Base-by-base conservation (phyloP, 92 coral and sea anemone species). In the Umimayanthus chanpuru region DNA sequence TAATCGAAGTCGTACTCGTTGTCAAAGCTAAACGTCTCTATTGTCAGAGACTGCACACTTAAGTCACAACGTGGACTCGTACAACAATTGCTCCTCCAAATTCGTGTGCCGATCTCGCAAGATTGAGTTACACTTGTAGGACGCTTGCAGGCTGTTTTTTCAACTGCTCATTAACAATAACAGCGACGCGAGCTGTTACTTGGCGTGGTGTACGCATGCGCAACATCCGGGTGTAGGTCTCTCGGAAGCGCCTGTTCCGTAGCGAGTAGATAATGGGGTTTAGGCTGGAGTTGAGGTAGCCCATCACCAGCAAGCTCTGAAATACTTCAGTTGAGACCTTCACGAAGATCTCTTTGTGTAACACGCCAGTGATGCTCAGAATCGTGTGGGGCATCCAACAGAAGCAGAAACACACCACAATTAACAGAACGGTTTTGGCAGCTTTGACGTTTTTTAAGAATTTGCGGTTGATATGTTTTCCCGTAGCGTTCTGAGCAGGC, bases 361-460 rank as follows among this genome's bases (percentile, higher is more conserved):
- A 47, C 4, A 64, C 81, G 9, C 88, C 81, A 5, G 85, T 86
- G 32, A 95, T 82, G 50, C 96, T 95, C 23, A 92, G 79, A 6
- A 86, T 41, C 2, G 96, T 95, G 82, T 89, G 91, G 0, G 98
- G 98, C 89, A 95, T 93, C 98, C 98, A 95, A 26, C 98, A 95
- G 68, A 95, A 68, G 16, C 93, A 92, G 84, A 93, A 95, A 14
- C 94, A 85, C 38, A 94, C 92, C 29, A 90, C 94, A 16, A 95
- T 93, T 3, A 95, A 77, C 12, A 95, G 88, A 11, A 95, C 92
- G 47, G 91, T 95, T 36, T 92, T 93, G 4, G 98, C 94, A 39
- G 94, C 89, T 68, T 91, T 95, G 68, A 95, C 77, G 43, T 89
- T 78, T 58, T 91, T 79, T 28, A 85, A 65, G 43, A 85, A 85